Conservation (phyloP, 2,888 invertebrate genomes). For the Cantharis nigra region DNA sequence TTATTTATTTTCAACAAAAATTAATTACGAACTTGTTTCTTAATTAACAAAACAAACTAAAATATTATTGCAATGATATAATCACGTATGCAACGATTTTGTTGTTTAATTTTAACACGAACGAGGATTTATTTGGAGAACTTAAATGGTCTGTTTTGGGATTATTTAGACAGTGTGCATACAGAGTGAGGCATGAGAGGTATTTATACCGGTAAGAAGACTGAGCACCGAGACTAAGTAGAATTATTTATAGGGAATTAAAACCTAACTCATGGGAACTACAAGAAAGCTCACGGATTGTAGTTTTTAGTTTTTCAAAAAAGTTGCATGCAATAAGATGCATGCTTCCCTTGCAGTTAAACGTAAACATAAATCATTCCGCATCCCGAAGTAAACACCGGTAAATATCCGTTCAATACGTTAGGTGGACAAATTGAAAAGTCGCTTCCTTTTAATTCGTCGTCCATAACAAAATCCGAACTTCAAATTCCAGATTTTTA, state of each 20-base stretch:
- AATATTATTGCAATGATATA: background rate
- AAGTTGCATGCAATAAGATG: background rate
- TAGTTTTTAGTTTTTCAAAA: background rate
- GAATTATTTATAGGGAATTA: background rate
- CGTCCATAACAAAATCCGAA: no score
- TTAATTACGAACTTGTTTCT: background rate
- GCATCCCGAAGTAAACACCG: background rate
- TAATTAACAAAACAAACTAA: background rate
- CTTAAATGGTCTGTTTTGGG: background rate
- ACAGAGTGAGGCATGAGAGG: background rate
- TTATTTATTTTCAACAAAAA: background rate
- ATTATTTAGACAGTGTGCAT: background rate
- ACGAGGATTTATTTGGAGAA: background rate
- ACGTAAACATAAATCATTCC: background rate
- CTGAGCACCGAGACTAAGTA: background rate
- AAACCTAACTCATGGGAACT: background rate
- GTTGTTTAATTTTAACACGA: background rate
- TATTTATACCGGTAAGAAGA: background rate
- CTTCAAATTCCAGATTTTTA: no score
- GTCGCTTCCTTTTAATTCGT: background rate
- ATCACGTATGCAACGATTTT: background rate
- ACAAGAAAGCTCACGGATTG: background rate
- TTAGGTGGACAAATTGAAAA: background rate
- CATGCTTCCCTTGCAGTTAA: background rate
- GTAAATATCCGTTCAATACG: background rate